Base-by-base conservation (phyloP, 2,113 vertebrate genomes). In the Cichladusa arquata region DNA sequence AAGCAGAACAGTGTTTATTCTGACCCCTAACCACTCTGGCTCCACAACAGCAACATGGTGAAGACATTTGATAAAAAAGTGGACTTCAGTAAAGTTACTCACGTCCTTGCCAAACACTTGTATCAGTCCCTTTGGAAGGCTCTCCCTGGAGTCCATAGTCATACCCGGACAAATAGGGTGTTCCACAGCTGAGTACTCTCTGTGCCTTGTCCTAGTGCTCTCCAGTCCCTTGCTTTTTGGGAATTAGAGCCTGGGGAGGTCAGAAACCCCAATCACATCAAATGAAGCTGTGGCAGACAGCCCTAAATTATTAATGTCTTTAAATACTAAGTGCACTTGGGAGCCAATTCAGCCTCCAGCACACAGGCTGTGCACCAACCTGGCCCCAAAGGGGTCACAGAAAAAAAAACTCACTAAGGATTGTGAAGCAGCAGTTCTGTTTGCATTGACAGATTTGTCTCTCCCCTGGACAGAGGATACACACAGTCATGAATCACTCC, bases 261-360 rank as follows among this genome's bases (percentile, higher is more conserved):
- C 91, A 93, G 57, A 51, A 90, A 45, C 44, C 70, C 24, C 72
- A 85, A 0, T 60, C 83, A 47, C 56, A 88, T 62, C 57, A 85
- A 85, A 93, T 56, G 33, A 94, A 89, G 42, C 47, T 67, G 34
- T 54, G 69, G 47, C 76, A 88, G 80, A 69, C 33, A 81, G 65
- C 25, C 28, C 42, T 96, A 45, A 93, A 96, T 95, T 92, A 93
- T 94, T 95, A 86, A 92, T 71, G 65, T 62, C 34, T 90, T 84
- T 66, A 88, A 87, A 95, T 77, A 84, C 62, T 81, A 94, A 96
- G 56, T 92, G 82, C 86, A 78, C 72, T 94, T 1, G 8, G 58
- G 48, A 93, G 92, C 14, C 44, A 86, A 36, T 74, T 90, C 79
- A 71, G 94, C 76, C 80, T 93, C 62, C 82, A 95, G 88, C 71